A percentile compares a stretch with the other conserved stretches of the same genome.
Conservation (phyloP, 2,797 vertebrate genomes). For the Cynodonichthys magdalenae region DNA sequence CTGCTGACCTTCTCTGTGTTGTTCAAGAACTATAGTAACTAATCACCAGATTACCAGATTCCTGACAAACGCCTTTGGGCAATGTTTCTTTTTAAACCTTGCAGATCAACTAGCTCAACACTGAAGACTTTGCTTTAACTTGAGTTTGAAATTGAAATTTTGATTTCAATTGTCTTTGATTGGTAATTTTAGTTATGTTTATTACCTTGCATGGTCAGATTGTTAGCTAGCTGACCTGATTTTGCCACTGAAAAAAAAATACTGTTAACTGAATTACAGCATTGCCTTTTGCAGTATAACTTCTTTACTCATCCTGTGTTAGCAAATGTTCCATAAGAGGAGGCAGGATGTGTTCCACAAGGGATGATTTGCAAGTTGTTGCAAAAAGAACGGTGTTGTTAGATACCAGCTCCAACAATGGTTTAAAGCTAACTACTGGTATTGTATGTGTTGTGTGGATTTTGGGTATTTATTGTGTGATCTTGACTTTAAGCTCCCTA, state of each 20-base stretch:
- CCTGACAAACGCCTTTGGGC: slow-evolving; percentile 65
- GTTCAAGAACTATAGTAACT: slow-evolving; percentile 74
- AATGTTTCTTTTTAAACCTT: slow-evolving; percentile 27
- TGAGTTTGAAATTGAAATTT: too few relatives aligned
- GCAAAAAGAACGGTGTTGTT: slow-evolving; percentile 33
- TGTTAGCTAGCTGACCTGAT: slow-evolving; percentile 4
- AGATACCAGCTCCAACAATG: slow-evolving; percentile 34
- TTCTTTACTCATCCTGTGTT: slow-evolving; percentile 59
- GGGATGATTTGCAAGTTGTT: slow-evolving; percentile 55
- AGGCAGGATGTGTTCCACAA: slow-evolving; percentile 48
- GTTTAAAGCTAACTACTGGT: slow-evolving; percentile 31
- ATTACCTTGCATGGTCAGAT: slow-evolving; percentile 31
- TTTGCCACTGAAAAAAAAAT: slow-evolving; percentile 19
- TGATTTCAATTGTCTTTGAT: too few relatives aligned
- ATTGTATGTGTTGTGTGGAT: slow-evolving; percentile 30
- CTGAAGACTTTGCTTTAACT: too few relatives aligned
- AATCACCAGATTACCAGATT: slow-evolving; percentile 74
- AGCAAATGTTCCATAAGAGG: slow-evolving; percentile 49
- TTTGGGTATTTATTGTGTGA: slow-evolving; percentile 27
- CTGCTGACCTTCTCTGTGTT: slow-evolving; percentile 70
- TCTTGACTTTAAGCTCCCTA: slow-evolving; percentile 20
- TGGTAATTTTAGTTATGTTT: too few relatives aligned
- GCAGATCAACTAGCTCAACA: neutral
- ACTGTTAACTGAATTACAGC: slow-evolving; percentile 40
- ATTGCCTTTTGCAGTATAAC: slow-evolving; percentile 38